These are phyloP conservation scores for Porites cylindrica DNA, from an alignment of 92 coral and sea anemone species.

Conservation along the genomic window DNA sequence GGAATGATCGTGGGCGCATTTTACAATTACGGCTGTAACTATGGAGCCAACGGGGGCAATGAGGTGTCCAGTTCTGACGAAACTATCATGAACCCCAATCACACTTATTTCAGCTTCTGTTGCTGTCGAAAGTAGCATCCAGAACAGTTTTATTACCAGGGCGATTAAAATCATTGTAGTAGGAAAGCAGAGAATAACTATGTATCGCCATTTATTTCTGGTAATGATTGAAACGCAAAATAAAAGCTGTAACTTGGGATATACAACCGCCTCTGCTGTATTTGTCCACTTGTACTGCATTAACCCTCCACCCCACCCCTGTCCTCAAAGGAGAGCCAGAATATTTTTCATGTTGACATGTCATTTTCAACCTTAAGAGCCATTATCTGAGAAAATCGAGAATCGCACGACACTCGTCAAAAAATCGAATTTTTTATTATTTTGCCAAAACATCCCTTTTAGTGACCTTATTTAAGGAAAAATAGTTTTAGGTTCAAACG, in stretches of 20 bases:
- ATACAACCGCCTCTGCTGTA: not conserved
- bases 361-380: too few species aligned
- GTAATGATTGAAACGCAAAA: not conserved
- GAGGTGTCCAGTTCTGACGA: not conserved
- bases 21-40: not conserved
- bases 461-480: too few species aligned
- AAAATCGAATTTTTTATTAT: too few species aligned
- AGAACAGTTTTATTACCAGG: not conserved
- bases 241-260: not conserved
- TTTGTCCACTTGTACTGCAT: not conserved
- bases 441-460: too few species aligned
- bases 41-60: too few species aligned
- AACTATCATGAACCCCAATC: not conserved
- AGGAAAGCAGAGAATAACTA: too few species aligned
- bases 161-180: not conserved
- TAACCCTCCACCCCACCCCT: too few species aligned
- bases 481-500: too few species aligned
- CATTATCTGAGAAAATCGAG: too few species aligned
- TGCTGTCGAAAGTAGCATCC: constrained; percentile 18
- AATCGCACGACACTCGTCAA: too few species aligned
- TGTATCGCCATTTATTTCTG: not conserved
- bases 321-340: too few species aligned
- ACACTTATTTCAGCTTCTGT: constrained; percentile 40
- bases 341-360: too few species aligned
- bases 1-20: not conserved